Evolutionary conservation across 2,797 vertebrate genomes (phyloP), one percentile per base, ranked within the genome.

Genomic region (Mus spretus): DNA sequence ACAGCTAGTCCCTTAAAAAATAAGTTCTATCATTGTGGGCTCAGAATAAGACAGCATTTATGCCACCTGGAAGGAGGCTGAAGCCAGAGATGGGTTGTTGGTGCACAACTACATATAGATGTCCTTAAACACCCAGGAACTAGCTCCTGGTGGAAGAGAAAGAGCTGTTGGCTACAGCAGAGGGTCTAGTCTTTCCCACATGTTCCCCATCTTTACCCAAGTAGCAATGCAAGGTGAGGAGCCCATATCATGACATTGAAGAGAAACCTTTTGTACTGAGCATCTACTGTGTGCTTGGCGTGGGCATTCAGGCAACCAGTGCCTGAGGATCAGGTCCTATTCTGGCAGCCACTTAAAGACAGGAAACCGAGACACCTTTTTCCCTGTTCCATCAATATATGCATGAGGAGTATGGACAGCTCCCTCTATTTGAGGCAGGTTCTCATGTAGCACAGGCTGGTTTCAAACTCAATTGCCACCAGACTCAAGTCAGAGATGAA

Each of bases 91-190:
- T 98, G 0, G 99, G 99, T 81, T 99, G 99, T 1, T 99, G 99
- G 97, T 99, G 99, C 40, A 99, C 99, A 97, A 99, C 99, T 80
- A 99, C 99, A 0, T 99, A 99, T 99, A 99, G 74, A 99, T 99
- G 98, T 99, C 99, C 98, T 99, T 99, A 97, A 99, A 99, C 75
- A 99, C 98, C 99, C 99, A 99, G 97, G 99, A 99, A 94, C 99
- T 99, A 67, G 99, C 98, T 98, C 99, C 99, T 99, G 98, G 79
- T 92, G 91, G 89, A 94, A 96, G 97, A 93, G 86, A 98, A 93
- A 97, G 13, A 93, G 90, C 78, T 65, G n/a, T 57, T 53, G 77
- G 9, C 87, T 6, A 0, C 6, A 55, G 59, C 9, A 13, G 61
- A 87, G 82, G 67, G 50, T 57, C 85, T 79, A 15, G 85, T 70